Conservation (phyloP, 2,797 vertebrate species). For the Siniperca undulata region DNA sequence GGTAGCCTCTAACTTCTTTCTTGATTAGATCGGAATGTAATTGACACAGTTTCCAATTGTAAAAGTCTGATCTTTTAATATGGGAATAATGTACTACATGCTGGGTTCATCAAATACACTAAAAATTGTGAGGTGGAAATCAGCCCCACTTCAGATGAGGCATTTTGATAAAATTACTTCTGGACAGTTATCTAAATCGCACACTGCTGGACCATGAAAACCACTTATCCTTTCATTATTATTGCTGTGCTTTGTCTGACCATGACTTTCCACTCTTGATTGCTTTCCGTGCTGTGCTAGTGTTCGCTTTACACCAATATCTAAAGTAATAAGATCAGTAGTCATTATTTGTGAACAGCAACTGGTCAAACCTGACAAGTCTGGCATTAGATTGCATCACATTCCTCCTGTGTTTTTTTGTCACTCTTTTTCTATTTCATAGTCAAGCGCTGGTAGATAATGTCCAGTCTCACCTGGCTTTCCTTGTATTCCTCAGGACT, state of each 20-base stretch:
- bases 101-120: constrained; percentile 63
- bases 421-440: constrained; percentile 44
- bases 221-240: constrained; percentile 43
- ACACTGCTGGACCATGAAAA: constrained; percentile 36
- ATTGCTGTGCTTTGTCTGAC: constrained; percentile 29
- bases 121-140: constrained; percentile 55
- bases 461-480: constrained; percentile 39
- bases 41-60: constrained; percentile 54
- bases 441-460: constrained; percentile 30
- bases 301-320: constrained; percentile 18
- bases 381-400: background rate
- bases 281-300: background rate
- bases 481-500: constrained; percentile 33
- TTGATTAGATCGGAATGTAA: constrained; percentile 72
- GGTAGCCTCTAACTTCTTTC: constrained; percentile 38
- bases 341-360: constrained; percentile 31
- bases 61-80: constrained; percentile 52
- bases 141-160: constrained; percentile 45
- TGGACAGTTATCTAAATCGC: constrained; percentile 37
- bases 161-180: constrained; percentile 46
- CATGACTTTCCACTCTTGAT: background rate
- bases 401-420: constrained; percentile 15
- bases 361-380: background rate
- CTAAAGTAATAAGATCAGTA: constrained; percentile 22
- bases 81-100: constrained; percentile 42